Evolutionary conservation across 1,140 invertebrate genomes (phyloP).

Genomic region (Scaptomyza hsui): DNA sequence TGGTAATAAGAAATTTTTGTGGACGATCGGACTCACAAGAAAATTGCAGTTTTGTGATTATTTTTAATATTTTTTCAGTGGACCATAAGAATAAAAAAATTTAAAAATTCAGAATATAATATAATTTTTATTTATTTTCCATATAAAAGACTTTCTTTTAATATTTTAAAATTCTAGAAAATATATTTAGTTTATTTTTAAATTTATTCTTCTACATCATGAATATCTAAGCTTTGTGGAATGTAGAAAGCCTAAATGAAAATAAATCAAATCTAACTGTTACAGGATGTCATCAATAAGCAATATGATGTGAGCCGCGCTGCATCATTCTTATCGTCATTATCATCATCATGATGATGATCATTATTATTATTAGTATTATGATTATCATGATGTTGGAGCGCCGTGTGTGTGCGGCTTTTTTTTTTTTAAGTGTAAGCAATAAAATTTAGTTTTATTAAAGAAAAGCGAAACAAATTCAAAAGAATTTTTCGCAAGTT

Average conservation of each 20-base stretch:
- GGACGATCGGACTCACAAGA: too few species aligned
- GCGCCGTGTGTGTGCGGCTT: constrained; percentile 18
- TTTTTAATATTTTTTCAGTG: too few species aligned
- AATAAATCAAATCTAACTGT: not conserved
- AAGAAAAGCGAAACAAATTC: constrained; percentile 80
- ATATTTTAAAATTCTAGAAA: too few species aligned
- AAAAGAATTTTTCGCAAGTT: constrained; percentile 78
- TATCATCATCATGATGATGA: constrained; percentile 1
- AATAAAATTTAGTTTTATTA: constrained; percentile 82
- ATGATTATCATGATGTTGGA: constrained; percentile 37
- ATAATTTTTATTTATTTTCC: too few species aligned
- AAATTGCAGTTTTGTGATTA: too few species aligned
- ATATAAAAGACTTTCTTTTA: too few species aligned
- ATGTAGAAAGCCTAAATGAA: not conserved
- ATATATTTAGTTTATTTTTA: too few species aligned
- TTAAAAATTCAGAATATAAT: too few species aligned
- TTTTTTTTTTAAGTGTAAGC: constrained; percentile 75
- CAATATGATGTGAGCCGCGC: constrained; percentile 23
- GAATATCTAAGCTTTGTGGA: not conserved
- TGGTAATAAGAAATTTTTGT: not conserved
- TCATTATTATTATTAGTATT: constrained; percentile 24
- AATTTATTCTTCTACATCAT: not conserved
- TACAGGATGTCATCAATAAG: constrained; percentile 73
- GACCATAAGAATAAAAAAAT: too few species aligned
- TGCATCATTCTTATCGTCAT: constrained; percentile 5